These are phyloP conservation scores for Oriolus oriolus DNA, from an alignment of 2,113 vertebrate species.

Conservation along the genomic window DNA sequence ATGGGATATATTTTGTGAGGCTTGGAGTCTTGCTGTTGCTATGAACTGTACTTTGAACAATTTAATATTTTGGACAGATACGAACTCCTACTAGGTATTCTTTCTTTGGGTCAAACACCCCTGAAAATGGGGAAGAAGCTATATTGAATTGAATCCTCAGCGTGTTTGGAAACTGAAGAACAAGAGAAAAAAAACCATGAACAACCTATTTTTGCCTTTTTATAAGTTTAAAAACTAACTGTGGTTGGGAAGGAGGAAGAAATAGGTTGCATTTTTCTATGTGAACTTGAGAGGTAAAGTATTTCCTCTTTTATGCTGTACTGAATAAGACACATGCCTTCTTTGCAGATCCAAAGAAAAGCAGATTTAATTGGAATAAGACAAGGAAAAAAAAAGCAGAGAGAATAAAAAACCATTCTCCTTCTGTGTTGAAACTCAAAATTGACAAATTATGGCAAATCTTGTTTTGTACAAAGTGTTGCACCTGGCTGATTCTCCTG, in stretches of 20 bases:
- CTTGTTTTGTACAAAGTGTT: not conserved
- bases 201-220: constrained; percentile 32
- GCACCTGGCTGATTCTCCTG: not conserved
- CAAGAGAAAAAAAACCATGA: not conserved
- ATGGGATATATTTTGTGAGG: constrained; percentile 30
- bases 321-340: not conserved
- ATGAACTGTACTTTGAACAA: constrained; percentile 45
- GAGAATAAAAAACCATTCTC: not conserved
- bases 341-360: not conserved
- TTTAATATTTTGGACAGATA: constrained; percentile 41
- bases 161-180: constrained; percentile 41
- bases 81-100: constrained; percentile 34
- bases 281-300: not conserved
- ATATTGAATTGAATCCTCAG: constrained; percentile 21
- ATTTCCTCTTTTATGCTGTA: not conserved
- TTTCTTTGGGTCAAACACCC: constrained; percentile 45
- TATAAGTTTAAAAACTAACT: constrained; percentile 19
- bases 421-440: not conserved
- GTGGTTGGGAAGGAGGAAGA: constrained; percentile 25
- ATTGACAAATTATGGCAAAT: not conserved
- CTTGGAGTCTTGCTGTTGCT: constrained; percentile 43
- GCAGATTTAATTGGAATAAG: not conserved
- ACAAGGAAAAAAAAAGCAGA: not conserved
- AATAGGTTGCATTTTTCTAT: constrained; percentile 26
- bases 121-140: constrained; percentile 33